Conservation (phyloP, 2,888 invertebrate species). For the Anthrax anthrax region DNA sequence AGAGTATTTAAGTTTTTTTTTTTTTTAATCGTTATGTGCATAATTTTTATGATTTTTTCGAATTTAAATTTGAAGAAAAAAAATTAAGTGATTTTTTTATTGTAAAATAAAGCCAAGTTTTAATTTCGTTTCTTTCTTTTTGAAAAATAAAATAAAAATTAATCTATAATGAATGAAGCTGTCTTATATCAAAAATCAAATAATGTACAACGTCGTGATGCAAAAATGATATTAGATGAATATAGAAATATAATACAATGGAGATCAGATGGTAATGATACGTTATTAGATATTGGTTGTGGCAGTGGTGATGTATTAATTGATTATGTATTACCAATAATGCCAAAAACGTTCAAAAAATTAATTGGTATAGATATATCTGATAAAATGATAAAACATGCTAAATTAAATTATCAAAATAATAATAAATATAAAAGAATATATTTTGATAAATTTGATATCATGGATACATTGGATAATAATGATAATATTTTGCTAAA, state of each 20-base stretch:
- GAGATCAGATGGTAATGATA: conserved; percentile 37
- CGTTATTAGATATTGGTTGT: conserved; percentile 56
- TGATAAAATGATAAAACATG: conserved; percentile 53
- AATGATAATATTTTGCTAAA: conserved; percentile 21
- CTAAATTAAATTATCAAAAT: conserved; percentile 40
- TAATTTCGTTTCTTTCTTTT: no score
- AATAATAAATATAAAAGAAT: conserved; percentile 29
- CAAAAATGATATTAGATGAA: conserved; percentile 47
- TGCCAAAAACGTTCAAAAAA: conserved; percentile 40
- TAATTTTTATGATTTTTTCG: no score
- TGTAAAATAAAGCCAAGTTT: no score
- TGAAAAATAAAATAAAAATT: no score
- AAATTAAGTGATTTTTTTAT: no score
- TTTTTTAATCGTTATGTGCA: no score
- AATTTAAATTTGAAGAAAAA: no score
- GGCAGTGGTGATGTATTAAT: conserved; percentile 57
- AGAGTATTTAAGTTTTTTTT: no score
- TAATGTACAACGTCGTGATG: conserved; percentile 52
- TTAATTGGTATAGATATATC: conserved; percentile 56
- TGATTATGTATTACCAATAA: conserved; percentile 44
- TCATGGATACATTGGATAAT: conserved; percentile 39
- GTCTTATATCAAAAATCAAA: conserved; percentile 53
- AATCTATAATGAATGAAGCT: conserved; percentile 45
- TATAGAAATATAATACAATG: conserved; percentile 44
- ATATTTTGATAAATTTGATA: conserved; percentile 40